Conservation (phyloP, 2,888 invertebrate genomes). For the Drosophila cognata region DNA sequence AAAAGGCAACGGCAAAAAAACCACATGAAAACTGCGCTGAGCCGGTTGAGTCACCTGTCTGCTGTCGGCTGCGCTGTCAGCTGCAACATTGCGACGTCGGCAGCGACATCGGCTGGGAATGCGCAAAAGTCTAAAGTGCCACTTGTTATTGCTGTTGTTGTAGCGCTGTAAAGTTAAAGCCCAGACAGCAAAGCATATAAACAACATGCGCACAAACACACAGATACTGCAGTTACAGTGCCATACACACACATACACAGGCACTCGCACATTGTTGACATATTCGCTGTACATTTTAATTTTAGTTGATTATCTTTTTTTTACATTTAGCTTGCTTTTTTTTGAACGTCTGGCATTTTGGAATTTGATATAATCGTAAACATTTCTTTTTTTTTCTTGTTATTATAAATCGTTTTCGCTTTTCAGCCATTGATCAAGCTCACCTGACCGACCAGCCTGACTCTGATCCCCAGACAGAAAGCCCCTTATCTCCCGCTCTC, state of each 20-base stretch:
- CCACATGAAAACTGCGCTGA: constrained; percentile 35
- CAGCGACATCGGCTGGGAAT: constrained; percentile 71
- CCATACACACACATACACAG: constrained; percentile 27
- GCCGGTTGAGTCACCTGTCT: constrained; percentile 78
- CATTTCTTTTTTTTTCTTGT: constrained; percentile 29
- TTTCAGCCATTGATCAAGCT: constrained; percentile 37
- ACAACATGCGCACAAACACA: constrained; percentile 31
- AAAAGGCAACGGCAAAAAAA: constrained; percentile 16
- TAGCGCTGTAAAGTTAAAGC: constrained; percentile 57
- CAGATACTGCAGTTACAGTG: constrained; percentile 22
- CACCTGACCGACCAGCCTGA: constrained; percentile 40
- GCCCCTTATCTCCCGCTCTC: background rate
- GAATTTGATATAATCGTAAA: constrained; percentile 37
- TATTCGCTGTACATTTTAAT: constrained; percentile 73
- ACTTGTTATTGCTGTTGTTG: constrained; percentile 60
- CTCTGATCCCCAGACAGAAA: constrained; percentile 36
- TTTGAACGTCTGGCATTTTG: constrained; percentile 44
- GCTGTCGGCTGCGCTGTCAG: constrained; percentile 23
- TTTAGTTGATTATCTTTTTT: constrained; percentile 73
- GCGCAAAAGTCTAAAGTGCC: constrained; percentile 80
- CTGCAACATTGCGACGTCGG: constrained; percentile 27
- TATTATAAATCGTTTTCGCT: constrained; percentile 33
- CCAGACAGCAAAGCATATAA: constrained; percentile 52
- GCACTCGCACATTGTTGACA: constrained; percentile 59
- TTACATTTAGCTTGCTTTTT: constrained; percentile 22